Base-by-base conservation (phyloP, 2,888 invertebrate genomes). In the Tetramorium bicarinatum region DNA sequence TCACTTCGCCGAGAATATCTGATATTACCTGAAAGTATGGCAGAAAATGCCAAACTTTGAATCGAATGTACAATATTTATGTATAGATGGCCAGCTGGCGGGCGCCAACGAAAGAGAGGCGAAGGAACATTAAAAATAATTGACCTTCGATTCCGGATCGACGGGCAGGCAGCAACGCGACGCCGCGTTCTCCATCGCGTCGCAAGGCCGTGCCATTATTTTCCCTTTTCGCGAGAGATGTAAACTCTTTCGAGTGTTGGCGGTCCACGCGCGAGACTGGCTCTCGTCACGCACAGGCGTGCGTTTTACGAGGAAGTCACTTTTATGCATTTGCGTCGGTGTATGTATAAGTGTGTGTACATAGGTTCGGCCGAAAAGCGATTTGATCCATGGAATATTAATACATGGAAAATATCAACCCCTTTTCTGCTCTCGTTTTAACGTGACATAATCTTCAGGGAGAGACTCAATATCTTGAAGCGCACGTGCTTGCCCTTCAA, bases 61-160 rank as follows among this genome's bases (percentile, higher is more conserved):
- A 56, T 79, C 69, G 21, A 13, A 9, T 38, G 38, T 72, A 29
- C 44, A 47, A 49, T 52, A 76, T 76, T 18, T 56, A 44, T 52
- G n/a, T 62, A 34, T 44, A 74, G 41, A 8, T 25, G 21, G 76
- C 18, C 49, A 76, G 56, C 41, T 49, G 49, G 59, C 34, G 49
- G 47, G 59, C 41, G n/a, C 41, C 62, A 56, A 69, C 79, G 71
- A 79, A 79, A 79, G 81, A 44, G 41, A 76, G 81, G 52, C 76
- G 62, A 61, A 64, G 81, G 77, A 76, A 54, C 82, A 83, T 66
- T 69, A 69, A 83, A 87, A 87, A 87, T 88, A 85, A 87, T 88
- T 85, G 88, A 81, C 89, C 88, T 88, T 88, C 88, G 88, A 88
- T 88, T 88, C 81, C 83, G 61, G 88, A 85, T 85, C 85, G 44